Evolutionary conservation across 2,797 vertebrate genomes (phyloP), one percentile per base, ranked within the genome.

Genomic region (Hydrolagus colliei): DNA sequence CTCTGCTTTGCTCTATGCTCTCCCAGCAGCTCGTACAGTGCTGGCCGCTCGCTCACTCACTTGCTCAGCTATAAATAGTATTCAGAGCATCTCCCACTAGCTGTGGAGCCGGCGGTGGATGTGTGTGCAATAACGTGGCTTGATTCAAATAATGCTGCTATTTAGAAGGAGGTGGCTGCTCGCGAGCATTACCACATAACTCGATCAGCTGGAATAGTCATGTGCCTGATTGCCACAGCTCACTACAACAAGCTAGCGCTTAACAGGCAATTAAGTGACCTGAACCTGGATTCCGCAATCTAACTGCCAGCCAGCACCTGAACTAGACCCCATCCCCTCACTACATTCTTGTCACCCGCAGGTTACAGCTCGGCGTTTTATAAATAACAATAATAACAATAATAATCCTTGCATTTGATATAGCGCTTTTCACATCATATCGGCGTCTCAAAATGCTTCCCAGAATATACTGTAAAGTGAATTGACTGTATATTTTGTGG

Each of bases 101-200:
- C 9, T 3, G 65, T 13, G 20, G 65, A 84, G 65, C 79, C 9
- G 79, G 16, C 6, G 41, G 41, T 52, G 41, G 41, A 52, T 52
- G 41, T 3, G 41, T 84, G 11, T 71, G 65, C 3, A 35, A 4
- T 84, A 27, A 27, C 27, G 79, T 67, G 11, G 27, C 27, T 71
- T 71, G 6, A 84, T 71, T 84, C 79, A 84, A 84, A 84, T 84
- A 84, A 84, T 71, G 79, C 79, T 84, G 79, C 65, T 84, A 20
- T 80, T 84, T 84, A n/a, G 6, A 84, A 84, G 6, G 65, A 84
- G 62, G 35, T 32, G 71, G 62, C 65, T 84, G 65, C 63, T 84
- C 62, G 11, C 79, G 67, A 52, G 65, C 65, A 68, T 84, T 84
- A 84, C 65, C 63, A 84, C 32, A 84, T 27, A 35, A n/a, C 13